A percentile compares a stretch with the other conserved stretches of the same genome.
phyloP scores from a whole-genome alignment of 2,113 vertebrate species.

The Typhlomys cinereus region DNA sequence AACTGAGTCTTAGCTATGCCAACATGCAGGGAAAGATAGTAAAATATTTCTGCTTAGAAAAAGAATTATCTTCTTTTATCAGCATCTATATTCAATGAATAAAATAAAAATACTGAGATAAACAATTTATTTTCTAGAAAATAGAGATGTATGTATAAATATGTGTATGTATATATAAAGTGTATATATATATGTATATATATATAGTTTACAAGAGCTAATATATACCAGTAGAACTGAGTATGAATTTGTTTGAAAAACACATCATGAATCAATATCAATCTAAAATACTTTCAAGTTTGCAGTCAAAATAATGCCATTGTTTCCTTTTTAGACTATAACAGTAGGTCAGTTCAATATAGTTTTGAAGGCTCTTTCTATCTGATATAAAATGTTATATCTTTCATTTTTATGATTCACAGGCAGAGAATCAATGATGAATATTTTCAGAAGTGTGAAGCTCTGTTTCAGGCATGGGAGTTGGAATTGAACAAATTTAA shows the following conservation, averaged over 20 bases:
- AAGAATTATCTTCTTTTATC: constrained; percentile 12
- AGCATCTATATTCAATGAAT: neutral
- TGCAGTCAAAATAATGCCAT: too few relatives aligned
- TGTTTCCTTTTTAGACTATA: neutral
- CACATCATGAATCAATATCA: too few relatives aligned
- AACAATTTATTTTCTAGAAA: constrained; percentile 20
- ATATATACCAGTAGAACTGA: too few relatives aligned
- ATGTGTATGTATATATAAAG: neutral
- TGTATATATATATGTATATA: too few relatives aligned
- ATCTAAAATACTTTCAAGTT: too few relatives aligned
- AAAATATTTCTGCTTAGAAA: constrained; percentile 50
- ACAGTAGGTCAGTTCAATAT: neutral
- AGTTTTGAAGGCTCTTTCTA: constrained; percentile 40
- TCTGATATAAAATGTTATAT: constrained; percentile 32
- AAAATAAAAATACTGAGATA: constrained; percentile 20
- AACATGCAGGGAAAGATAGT: constrained; percentile 42
- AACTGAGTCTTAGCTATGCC: constrained; percentile 3
- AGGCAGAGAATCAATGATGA: constrained; percentile 93
- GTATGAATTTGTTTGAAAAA: too few relatives aligned
- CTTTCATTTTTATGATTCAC: constrained; percentile 62
- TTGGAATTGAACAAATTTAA: constrained; percentile 89
- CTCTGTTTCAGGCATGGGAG: constrained; percentile 94
- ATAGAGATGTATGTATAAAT: neutral
- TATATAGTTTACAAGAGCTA: too few relatives aligned
- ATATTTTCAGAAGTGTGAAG: constrained; percentile 91